A percentile compares a stretch with the other conserved stretches of the same genome.
phyloP scores from a whole-genome alignment of 2,797 vertebrate species.

The Enteromius fasciolatus region DNA sequence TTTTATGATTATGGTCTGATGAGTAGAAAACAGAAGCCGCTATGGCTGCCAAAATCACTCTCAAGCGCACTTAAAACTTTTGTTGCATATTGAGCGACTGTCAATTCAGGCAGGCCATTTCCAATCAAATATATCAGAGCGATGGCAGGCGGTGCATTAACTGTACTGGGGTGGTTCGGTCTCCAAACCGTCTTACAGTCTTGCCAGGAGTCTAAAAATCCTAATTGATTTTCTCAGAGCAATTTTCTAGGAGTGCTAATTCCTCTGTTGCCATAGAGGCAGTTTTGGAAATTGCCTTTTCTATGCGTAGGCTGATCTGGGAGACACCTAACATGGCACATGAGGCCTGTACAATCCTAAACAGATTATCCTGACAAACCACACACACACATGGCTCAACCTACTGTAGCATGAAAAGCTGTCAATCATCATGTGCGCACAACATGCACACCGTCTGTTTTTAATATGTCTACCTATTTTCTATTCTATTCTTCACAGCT shows the following conservation, averaged over 20 bases:
- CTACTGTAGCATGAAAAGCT: conserved; percentile 33
- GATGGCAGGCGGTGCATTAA: conserved; percentile 1
- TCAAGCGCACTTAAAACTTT: conserved; percentile 36
- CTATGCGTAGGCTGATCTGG: conserved; percentile 43
- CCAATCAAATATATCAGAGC: conserved; percentile 13
- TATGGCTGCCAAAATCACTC: conserved; percentile 29
- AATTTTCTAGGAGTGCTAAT: conserved; percentile 63
- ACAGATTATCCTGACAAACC: conserved; percentile 67
- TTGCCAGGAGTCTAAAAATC: conserved; percentile 41
- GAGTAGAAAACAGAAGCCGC: conserved; percentile 48
- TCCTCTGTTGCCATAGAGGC: conserved; percentile 64
- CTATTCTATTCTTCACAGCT: conserved; percentile 3
- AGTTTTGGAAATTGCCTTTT: conserved; percentile 61
- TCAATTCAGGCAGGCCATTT: conserved; percentile 7
- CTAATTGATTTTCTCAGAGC: conserved; percentile 47
- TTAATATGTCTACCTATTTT: conserved; percentile 14
- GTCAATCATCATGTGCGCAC: conserved; percentile 40
- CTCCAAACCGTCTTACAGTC: background rate
- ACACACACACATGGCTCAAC: conserved; percentile 33
- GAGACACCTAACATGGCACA: conserved; percentile 57
- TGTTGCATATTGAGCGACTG: conserved; percentile 31
- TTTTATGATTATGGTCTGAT: conserved; percentile 55
- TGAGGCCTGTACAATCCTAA: conserved; percentile 59
- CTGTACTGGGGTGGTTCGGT: conserved; percentile 17
- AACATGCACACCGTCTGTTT: conserved; percentile 8